Base-by-base conservation (phyloP, 2,797 vertebrate species). In the Macrochelys suwanniensis region DNA sequence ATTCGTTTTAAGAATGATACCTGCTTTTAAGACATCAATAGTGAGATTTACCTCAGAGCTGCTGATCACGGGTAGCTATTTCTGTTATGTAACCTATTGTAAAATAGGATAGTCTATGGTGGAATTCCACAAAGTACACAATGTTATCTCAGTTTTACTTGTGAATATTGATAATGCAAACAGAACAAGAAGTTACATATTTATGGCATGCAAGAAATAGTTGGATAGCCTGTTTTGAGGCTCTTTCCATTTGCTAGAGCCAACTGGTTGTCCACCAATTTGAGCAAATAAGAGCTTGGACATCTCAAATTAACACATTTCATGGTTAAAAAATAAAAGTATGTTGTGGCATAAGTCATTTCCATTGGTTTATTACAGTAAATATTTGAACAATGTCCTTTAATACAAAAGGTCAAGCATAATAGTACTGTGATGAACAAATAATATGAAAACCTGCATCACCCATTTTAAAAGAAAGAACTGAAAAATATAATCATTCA, bases 321-420 rank as follows among this genome's bases (percentile, higher is more conserved):
- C 57, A 57, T 80, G 74, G 45, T 0, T 82, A 85, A 88, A 90
- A 78, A 37, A 93, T 81, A 96, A 90, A 94, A 87, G 28, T 59
- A 56, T 84, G 26, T 84, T 85, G 9, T 25, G 50, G 49, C 23
- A 23, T 81, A 88, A 82, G 83, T 59, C 16, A 16, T 93, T 91
- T 87, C 49, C 7, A 84, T 82, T 89, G 16, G 49, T 96, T 98
- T 96, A 96, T 97, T 97, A 82, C 74, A 0, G 5, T 80, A 93
- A 76, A 49, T 80, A 74, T 57, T 77, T 94, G 87, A 87, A 93
- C 76, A 88, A 76, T 91, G 77, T 81, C 82, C 51, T 95, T 95
- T 95, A 96, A 95, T 79, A 53, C 68, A 96, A 97, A 91, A 97
- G 84, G 80, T 54, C 89, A 82, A 85, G 71, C 95, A 57, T 80